Conservation (phyloP, 2,888 invertebrate genomes). For the Pomacea canaliculata region DNA sequence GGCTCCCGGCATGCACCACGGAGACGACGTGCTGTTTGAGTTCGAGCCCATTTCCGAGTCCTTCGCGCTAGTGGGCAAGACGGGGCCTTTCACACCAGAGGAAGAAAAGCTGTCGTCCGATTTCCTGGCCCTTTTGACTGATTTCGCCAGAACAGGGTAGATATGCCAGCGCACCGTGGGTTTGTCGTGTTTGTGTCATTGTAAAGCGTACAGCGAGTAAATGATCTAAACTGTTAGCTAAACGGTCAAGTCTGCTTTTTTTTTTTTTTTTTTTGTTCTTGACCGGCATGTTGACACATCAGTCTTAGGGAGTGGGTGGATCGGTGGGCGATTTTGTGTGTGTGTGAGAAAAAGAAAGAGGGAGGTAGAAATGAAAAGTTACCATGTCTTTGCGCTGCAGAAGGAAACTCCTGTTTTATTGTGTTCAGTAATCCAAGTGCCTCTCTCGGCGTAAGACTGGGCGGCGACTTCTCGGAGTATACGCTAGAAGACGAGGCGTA, state of each 20-base stretch:
- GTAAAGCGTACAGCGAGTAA: no score
- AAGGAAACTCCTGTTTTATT: background rate
- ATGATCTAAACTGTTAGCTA: no score
- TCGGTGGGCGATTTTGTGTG: background rate
- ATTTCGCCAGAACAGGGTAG: slow-evolving; percentile 16
- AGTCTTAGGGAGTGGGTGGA: no score
- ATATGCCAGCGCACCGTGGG: background rate
- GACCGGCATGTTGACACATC: no score
- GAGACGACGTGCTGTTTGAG: slow-evolving; percentile 8
- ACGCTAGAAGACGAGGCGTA: background rate
- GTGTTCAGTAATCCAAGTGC: background rate
- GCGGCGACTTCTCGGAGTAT: background rate
- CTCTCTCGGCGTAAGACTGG: background rate
- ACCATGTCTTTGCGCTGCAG: background rate
- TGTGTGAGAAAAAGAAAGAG: no score
- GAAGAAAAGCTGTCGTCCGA: background rate
- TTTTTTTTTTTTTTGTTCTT: no score
- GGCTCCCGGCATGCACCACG: slow-evolving; percentile 1
- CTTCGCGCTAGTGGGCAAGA: background rate
- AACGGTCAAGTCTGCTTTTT: no score
- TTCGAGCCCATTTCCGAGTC: slow-evolving; percentile 1
- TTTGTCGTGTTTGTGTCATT: background rate
- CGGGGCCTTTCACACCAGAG: background rate
- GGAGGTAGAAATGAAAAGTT: background rate
- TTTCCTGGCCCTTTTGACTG: slow-evolving; percentile 1